Conservation (phyloP, 2,888 invertebrate species). For the Cryptocephalus primarius region DNA sequence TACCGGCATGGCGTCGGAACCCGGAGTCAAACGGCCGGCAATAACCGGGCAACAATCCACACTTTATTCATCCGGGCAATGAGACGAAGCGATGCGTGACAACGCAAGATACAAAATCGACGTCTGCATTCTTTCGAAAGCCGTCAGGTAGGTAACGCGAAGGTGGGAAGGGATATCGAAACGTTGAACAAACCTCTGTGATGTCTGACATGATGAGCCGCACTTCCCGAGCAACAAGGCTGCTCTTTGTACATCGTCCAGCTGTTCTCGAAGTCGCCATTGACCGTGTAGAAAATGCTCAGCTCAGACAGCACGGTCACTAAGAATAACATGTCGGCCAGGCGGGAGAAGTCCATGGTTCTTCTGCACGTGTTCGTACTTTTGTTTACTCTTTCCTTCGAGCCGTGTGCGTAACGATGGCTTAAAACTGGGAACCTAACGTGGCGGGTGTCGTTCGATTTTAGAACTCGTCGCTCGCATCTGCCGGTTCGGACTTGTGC, state of each 20-base stretch:
- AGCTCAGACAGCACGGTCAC: slow-evolving; percentile 20
- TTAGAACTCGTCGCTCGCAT: neutral
- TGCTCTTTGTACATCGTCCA: slow-evolving; percentile 57
- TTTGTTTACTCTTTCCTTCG: neutral
- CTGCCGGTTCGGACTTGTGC: neutral
- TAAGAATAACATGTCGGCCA: slow-evolving; percentile 19
- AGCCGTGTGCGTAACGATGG: neutral
- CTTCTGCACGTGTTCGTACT: slow-evolving; percentile 20
- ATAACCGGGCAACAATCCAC: no score
- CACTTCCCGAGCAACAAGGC: slow-evolving; percentile 50
- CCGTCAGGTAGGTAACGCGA: no score
- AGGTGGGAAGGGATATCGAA: no score
- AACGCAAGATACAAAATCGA: no score
- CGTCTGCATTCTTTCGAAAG: no score
- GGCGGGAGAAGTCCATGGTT: slow-evolving; percentile 6
- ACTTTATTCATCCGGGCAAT: no score
- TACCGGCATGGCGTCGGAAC: no score
- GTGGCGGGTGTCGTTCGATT: neutral
- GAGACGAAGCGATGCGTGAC: no score
- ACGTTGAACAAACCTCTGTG: slow-evolving; percentile 42
- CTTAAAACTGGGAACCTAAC: slow-evolving; percentile 2
- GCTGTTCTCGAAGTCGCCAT: slow-evolving; percentile 47
- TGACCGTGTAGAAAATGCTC: slow-evolving; percentile 20
- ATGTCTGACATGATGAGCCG: slow-evolving; percentile 49
- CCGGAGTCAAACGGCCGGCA: no score